Evolutionary conservation across 2,797 vertebrate genomes (phyloP), one percentile per base, ranked within the genome.

Genomic region (Sciaenops ocellatus): DNA sequence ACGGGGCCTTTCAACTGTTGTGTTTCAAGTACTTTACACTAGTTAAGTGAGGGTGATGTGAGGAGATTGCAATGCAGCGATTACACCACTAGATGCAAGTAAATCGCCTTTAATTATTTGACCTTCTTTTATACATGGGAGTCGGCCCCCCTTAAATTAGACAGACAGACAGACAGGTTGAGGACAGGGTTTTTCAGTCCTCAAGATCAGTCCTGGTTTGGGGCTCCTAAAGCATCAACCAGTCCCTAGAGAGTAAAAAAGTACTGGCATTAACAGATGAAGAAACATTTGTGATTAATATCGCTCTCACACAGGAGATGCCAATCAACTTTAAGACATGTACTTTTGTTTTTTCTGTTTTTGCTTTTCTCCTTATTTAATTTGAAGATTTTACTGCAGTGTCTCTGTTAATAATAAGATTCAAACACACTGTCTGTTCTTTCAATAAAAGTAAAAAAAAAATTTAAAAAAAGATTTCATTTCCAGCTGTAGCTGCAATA

Each of bases 401-500:
- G 15, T 44, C 46, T 71, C 61, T 70, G 74, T 52, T 48, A 12
- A 20, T 20, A 60, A 48, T 20, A 11, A 6, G 3, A 64, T 10
- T 34, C 42, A 28, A 54, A 59, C 66, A n/a, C 48, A 3, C 1
- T 1, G 52, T 56, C 74, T 83, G 80, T 30, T 80, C 42, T 50
- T 74, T 74, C 56, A 42, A 73, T 69, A 22, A 26, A 20, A 67
- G 56, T n/a, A 60, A 46, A 52, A 47, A 48, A 73, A 59, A 28
- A n/a, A n/a, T n/a, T n/a, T n/a, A n/a, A 26, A 54, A 17, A 12
- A 52, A 22, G 15, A 67, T 42, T 38, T 73, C 6, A 20, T 63
- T 44, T 69, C 56, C 76, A 84, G 81, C 73, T 73, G 81, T 1
- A 22, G 74, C 5, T 1, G 52, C 16, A 3, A 56, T 55, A 26